A percentile compares a stretch with the other conserved stretches of the same genome.
These are phyloP conservation scores for Pseudomyrmex concolor DNA, from an alignment of 1,140 invertebrate species.

Conservation along the genomic window DNA sequence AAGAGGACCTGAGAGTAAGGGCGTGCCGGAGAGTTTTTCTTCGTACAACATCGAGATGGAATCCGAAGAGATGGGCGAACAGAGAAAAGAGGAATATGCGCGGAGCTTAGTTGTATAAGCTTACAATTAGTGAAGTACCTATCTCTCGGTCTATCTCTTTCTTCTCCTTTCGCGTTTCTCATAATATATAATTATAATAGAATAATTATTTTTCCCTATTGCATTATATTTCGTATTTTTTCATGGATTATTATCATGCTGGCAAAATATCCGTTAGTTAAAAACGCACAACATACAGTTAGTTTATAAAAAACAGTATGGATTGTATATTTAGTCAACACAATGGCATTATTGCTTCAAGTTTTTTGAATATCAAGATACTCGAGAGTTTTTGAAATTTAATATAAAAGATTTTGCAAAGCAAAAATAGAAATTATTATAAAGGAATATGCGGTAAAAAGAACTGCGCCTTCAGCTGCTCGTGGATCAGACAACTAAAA, in stretches of 20 bases:
- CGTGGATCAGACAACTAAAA: constrained; percentile 24
- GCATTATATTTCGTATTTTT: background rate
- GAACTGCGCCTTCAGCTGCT: background rate
- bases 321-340: background rate
- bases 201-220: constrained; percentile 12
- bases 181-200: constrained; percentile 27
- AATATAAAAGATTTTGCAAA: background rate
- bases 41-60: constrained; percentile 49
- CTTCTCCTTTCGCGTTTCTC: constrained; percentile 22
- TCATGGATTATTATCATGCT: background rate
- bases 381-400: background rate
- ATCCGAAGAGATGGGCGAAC: constrained; percentile 27
- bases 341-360: background rate
- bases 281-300: background rate
- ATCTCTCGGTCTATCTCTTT: constrained; percentile 34
- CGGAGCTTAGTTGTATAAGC: constrained; percentile 59
- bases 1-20: constrained; percentile 43
- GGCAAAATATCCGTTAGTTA: constrained; percentile 2
- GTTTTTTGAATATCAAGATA: background rate
- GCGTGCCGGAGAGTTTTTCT: constrained; percentile 56
- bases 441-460: background rate
- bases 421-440: background rate
- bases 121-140: constrained; percentile 51
- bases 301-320: background rate
- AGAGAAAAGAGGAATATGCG: constrained; percentile 32